These are phyloP conservation scores for Ditylenchus weischeri DNA, from an alignment of 2,888 invertebrate species.

Conservation along the genomic window DNA sequence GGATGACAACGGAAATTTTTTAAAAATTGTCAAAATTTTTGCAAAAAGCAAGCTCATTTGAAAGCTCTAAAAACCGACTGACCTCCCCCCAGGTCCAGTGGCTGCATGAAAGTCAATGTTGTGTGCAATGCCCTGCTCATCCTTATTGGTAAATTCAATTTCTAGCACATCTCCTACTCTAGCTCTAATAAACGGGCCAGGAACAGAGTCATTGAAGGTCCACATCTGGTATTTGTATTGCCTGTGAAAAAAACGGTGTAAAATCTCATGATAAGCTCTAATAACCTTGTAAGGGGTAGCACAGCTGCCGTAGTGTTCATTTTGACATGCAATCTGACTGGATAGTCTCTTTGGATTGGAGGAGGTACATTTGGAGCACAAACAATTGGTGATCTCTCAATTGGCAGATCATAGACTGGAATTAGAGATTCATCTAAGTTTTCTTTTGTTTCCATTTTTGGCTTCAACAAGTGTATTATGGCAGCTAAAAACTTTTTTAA, in stretches of 20 bases:
- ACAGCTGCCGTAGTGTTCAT: constrained; percentile 13
- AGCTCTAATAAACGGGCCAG: constrained; percentile 22
- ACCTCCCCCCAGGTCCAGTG: constrained; percentile 19
- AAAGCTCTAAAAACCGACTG: too few species aligned
- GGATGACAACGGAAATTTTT: too few species aligned
- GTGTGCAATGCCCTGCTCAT: constrained; percentile 19
- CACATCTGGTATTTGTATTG: constrained; percentile 22
- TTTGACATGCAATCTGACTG: constrained; percentile 15
- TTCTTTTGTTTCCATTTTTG: too few species aligned
- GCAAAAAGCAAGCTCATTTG: too few species aligned
- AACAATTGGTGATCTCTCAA: constrained; percentile 5
- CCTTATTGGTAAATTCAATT: constrained; percentile 17
- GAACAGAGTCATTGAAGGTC: constrained; percentile 17
- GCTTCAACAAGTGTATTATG: too few species aligned
- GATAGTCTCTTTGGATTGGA: constrained; percentile 19
- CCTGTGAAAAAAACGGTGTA: too few species aligned
- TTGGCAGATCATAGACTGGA: neutral
- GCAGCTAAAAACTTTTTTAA: too few species aligned
- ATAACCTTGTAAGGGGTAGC: constrained; percentile 10
- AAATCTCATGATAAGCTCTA: too few species aligned
- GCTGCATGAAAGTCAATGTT: constrained; percentile 20
- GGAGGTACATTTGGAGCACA: constrained; percentile 21
- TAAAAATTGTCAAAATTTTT: too few species aligned
- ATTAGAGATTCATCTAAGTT: too few species aligned
- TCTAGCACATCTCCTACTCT: constrained; percentile 20